Base-by-base conservation (phyloP, 2,113 vertebrate species). In the Euleptes europaea region DNA sequence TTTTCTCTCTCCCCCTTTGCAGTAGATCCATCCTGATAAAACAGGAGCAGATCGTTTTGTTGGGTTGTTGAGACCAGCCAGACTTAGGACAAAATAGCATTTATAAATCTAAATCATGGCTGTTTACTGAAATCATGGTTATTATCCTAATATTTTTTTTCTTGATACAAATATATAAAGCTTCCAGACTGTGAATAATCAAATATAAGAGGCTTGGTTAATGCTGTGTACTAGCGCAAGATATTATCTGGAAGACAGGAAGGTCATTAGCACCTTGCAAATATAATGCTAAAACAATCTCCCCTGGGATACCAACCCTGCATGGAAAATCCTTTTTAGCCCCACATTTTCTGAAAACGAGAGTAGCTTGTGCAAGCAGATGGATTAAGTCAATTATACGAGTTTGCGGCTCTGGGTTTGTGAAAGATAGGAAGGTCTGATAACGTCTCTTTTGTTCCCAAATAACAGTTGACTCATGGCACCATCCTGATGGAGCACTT, bases 221-320 rank as follows among this genome's bases (percentile, higher is more conserved):
- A 88, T 76, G 78, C 83, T 89, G 19, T 0, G 0, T 80, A 71
- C 86, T 73, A 88, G 90, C 80, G 87, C 49, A 87, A 83, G 82
- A 86, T 60, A 0, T 83, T 0, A 76, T 84, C 86, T 87, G 84
- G 88, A 79, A 90, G 87, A 86, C 2, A 42, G 89, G 90, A 89
- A 90, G 84, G 91, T 93, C 90, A 93, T 93, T 88, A 95, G 82
- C 49, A 88, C 88, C 86, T 91, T 33, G 84, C 49, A 93, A 91
- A 72, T 31, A 90, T 81, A 90, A 89, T 93, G 83, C 35, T 80
- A 85, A 89, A 94, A n/a, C 83, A 90, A 88, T 66, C 87, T 90
- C 63, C 47, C 31, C 51, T 83, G 88, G 78, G 66, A 80, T 85
- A 72, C 11, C 44, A 93, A 5, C n/a, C 8, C 76, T 31, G 60